Conservation (phyloP, 2,797 vertebrate genomes). For the Muscicapa comitata region DNA sequence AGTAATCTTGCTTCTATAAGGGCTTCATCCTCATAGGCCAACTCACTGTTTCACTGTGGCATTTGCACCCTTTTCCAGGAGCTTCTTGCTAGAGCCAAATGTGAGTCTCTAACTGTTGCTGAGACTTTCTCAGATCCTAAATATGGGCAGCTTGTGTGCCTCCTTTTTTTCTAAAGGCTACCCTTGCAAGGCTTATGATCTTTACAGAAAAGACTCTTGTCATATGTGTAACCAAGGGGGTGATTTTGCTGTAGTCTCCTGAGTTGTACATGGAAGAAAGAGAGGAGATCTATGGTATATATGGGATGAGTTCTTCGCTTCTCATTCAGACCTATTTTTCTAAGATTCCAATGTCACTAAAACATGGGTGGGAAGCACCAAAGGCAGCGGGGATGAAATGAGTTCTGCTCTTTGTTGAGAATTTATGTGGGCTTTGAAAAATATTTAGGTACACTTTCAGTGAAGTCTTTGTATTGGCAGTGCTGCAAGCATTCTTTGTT, state of each 20-base stretch:
- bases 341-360: not conserved
- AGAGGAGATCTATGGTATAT: not conserved
- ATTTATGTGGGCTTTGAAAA: conserved; percentile 4
- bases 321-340: not conserved
- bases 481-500: not conserved
- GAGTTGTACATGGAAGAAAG: not conserved
- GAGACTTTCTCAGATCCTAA: not conserved
- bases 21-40: not conserved
- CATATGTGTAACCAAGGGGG: too few relatives aligned
- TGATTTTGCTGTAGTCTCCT: not conserved
- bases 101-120: not conserved
- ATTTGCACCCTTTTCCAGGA: not conserved
- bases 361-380: not conserved
- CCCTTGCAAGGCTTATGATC: fast-evolving
- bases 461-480: not conserved
- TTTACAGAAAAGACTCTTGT: not conserved
- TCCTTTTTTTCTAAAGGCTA: not conserved
- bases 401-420: not conserved
- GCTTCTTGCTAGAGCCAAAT: not conserved
- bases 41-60: not conserved
- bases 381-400: not conserved
- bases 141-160: not conserved
- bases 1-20: not conserved
- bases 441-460: not conserved
- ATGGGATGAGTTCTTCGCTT: not conserved